Evolutionary conservation across 2,888 invertebrate genomes (phyloP).

Genomic region (Corbicula japonica): DNA sequence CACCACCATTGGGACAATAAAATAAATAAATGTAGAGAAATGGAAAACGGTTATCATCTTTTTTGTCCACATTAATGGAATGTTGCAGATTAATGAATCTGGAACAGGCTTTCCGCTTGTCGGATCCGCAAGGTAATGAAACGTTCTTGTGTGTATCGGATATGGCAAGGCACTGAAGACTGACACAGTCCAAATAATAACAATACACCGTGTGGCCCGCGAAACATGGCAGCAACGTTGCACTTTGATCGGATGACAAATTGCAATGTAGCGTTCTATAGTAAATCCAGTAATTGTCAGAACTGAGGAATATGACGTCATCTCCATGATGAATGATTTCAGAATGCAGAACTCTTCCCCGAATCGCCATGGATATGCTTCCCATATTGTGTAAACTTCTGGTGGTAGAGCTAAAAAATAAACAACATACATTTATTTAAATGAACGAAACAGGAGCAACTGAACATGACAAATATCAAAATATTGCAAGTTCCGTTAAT

Average conservation of each 20-base stretch:
- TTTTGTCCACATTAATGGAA: constrained; percentile 74
- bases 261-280: constrained; percentile 95
- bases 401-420: constrained; percentile 87
- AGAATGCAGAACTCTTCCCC: constrained; percentile 87
- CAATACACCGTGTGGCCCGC: constrained; percentile 89
- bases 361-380: constrained; percentile 87
- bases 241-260: constrained; percentile 94
- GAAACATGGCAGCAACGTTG: constrained; percentile 94
- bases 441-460: too few relatives aligned
- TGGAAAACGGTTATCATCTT: constrained; percentile 89
- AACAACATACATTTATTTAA: too few relatives aligned
- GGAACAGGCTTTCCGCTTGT: constrained; percentile 68
- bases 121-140: constrained; percentile 74
- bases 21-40: constrained; percentile 93
- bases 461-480: too few relatives aligned
- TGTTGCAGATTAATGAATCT: constrained; percentile 82
- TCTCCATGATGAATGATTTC: constrained; percentile 87
- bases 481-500: too few relatives aligned
- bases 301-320: constrained; percentile 95
- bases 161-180: constrained; percentile 90
- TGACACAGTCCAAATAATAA: constrained; percentile 91
- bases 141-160: constrained; percentile 82
- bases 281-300: constrained; percentile 97
- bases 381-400: constrained; percentile 87
- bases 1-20: constrained; percentile 91